A percentile compares a stretch with the other conserved stretches of the same genome.
Conservation (phyloP, 2,888 invertebrate genomes). For the Mythimna lalbum region DNA sequence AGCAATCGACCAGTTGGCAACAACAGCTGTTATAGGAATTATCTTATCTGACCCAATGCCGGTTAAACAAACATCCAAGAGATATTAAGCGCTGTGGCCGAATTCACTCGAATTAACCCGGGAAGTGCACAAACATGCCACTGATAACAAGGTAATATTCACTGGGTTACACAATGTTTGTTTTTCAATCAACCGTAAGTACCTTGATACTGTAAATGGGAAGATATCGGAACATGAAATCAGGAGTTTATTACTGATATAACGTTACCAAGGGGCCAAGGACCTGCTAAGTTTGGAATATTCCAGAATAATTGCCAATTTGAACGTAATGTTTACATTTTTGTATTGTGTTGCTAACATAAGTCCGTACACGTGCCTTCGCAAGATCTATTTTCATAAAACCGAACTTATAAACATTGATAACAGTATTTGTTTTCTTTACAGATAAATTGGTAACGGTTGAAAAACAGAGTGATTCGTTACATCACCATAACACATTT, state of each 20-base stretch:
- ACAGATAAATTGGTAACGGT: slow-evolving; percentile 64
- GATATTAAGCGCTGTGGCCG: slow-evolving; percentile 60
- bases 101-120: slow-evolving; percentile 63
- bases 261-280: slow-evolving; percentile 16
- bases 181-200: slow-evolving; percentile 50
- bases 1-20: slow-evolving; percentile 63
- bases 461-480: slow-evolving; percentile 61
- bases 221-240: slow-evolving; percentile 42
- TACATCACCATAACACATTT: slow-evolving; percentile 62
- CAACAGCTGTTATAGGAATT: slow-evolving; percentile 69
- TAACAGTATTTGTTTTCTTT: slow-evolving; percentile 76
- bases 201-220: slow-evolving; percentile 28
- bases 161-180: slow-evolving; percentile 41
- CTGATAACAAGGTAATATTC: slow-evolving; percentile 51
- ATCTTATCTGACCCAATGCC: slow-evolving; percentile 70
- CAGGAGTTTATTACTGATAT: slow-evolving; percentile 30
- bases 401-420: slow-evolving; percentile 66
- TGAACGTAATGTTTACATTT: slow-evolving; percentile 13
- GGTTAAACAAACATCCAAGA: slow-evolving; percentile 64
- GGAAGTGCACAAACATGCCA: slow-evolving; percentile 63
- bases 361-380: slow-evolving; percentile 55
- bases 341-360: slow-evolving; percentile 24
- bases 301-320: slow-evolving; percentile 18
- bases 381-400: slow-evolving; percentile 61
- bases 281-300: slow-evolving; percentile 29